Conservation (phyloP, 2,113 vertebrate species). For the Eolophus roseicapilla region DNA sequence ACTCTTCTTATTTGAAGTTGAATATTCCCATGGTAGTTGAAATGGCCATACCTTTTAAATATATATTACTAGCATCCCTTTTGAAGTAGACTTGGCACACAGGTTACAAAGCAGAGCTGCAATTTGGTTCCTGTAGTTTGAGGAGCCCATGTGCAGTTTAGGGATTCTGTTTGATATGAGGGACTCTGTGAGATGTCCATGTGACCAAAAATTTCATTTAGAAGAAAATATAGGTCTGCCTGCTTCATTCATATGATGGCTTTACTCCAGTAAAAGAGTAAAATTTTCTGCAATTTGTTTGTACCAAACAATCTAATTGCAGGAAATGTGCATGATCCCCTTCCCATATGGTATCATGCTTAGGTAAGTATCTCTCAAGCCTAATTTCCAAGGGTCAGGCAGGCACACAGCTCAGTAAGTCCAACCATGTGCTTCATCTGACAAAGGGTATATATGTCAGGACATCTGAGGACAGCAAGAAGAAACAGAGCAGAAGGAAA, state of each 20-base stretch:
- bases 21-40: neutral
- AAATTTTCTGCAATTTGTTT: neutral
- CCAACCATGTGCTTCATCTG: neutral
- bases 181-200: neutral
- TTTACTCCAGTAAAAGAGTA: neutral
- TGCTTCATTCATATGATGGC: neutral
- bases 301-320: neutral
- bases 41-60: neutral
- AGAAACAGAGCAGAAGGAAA: slow-evolving; percentile 22
- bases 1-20: neutral
- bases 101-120: neutral
- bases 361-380: neutral
- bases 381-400: neutral
- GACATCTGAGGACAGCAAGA: neutral
- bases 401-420: neutral
- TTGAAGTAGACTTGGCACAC: neutral
- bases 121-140: neutral
- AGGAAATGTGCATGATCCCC: neutral
- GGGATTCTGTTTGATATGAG: neutral
- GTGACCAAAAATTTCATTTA: neutral
- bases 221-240: neutral
- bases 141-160: neutral
- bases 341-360: neutral
- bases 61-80: neutral
- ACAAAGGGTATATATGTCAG: neutral